phyloP scores from a whole-genome alignment of 2,113 vertebrate genomes.

The Neotragus moschatus region DNA sequence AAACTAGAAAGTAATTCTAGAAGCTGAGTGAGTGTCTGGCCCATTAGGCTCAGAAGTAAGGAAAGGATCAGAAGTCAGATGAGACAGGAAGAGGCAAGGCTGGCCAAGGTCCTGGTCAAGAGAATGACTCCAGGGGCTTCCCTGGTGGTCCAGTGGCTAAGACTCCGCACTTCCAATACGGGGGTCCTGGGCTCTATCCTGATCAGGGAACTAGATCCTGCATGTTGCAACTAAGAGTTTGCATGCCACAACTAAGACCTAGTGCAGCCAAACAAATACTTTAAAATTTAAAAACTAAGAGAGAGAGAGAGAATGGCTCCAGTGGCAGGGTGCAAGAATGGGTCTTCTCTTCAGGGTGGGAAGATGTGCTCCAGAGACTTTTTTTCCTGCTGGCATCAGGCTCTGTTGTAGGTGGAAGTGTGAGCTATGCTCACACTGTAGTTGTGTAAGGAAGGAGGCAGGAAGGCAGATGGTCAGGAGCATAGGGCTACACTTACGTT shows the following conservation, averaged over 20 bases:
- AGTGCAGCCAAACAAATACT: not conserved
- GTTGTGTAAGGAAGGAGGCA: not conserved
- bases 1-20: not conserved
- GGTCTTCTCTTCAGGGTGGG: not conserved
- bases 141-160: not conserved
- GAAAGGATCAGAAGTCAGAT: not conserved
- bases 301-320: not conserved
- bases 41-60: not conserved
- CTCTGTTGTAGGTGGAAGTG: not conserved
- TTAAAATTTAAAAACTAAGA: not conserved
- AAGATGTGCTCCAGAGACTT: not conserved
- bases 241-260: not conserved
- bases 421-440: not conserved
- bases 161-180: not conserved
- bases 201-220: not conserved
- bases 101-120: not conserved
- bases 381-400: too few species aligned
- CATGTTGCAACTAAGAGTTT: not conserved
- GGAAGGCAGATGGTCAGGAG: not conserved
- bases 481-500: too few species aligned
- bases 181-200: not conserved
- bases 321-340: not conserved
- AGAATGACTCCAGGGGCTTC: not conserved
- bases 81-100: not conserved
- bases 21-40: not conserved